Conservation (phyloP, 2,113 vertebrate species). For the Neoarius graeffei region DNA sequence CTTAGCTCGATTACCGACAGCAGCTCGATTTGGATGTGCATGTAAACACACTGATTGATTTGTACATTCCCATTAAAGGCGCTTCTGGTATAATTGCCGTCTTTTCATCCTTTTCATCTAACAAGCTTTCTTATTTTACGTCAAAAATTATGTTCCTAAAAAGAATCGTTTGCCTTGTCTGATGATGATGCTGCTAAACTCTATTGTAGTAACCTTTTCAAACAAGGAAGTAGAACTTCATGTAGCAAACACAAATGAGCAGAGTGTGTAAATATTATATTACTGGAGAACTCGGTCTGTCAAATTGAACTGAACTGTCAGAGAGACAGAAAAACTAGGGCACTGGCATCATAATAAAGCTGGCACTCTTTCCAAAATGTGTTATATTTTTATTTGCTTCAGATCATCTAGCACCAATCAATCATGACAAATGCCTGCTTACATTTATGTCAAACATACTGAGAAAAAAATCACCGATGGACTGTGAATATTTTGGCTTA, state of each 20-base stretch:
- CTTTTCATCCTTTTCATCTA: not conserved
- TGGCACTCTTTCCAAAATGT: slow-evolving; percentile 35
- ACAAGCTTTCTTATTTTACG: not conserved
- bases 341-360: slow-evolving; percentile 12
- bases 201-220: no score
- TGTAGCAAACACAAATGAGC: not conserved
- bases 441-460: slow-evolving; percentile 40
- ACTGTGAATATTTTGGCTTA: slow-evolving; percentile 20
- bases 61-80: no score
- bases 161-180: no score
- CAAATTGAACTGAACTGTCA: slow-evolving; percentile 13
- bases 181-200: no score
- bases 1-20: no score
- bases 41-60: no score
- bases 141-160: no score
- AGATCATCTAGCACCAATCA: slow-evolving; percentile 37
- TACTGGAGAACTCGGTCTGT: not conserved
- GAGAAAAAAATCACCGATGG: slow-evolving; percentile 18
- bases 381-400: slow-evolving; percentile 36
- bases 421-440: slow-evolving; percentile 42
- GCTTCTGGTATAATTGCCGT: no score
- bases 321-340: slow-evolving; percentile 12
- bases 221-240: no score
- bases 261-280: no score
- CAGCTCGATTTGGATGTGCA: no score